These are phyloP conservation scores for Spondyliosoma cantharus DNA, from an alignment of 2,797 vertebrate species.

Conservation along the genomic window DNA sequence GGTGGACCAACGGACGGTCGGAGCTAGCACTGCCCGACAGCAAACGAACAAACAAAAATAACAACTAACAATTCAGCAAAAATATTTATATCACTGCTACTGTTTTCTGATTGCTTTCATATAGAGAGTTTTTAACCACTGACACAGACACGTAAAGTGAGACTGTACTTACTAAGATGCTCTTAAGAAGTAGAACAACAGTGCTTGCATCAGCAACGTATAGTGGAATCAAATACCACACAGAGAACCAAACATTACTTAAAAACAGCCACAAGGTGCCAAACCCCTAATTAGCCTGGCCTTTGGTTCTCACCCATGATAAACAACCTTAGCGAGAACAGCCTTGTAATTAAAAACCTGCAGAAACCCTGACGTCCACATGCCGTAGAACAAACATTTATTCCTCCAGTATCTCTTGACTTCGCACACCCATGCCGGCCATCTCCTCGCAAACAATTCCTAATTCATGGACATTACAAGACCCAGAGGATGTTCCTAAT, in stretches of 20 bases:
- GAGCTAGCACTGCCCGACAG: not conserved
- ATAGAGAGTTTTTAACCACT: not conserved
- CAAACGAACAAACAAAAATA: not conserved
- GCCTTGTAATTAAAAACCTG: constrained; percentile 67
- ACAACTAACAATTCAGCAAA: not conserved
- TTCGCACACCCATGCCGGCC: constrained; percentile 44
- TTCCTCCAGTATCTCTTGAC: constrained; percentile 35
- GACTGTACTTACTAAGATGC: not conserved
- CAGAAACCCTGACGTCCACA: constrained; percentile 36
- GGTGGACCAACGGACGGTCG: not conserved
- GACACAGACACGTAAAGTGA: not conserved
- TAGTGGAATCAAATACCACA: constrained; percentile 29
- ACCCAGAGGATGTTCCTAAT: constrained; percentile 77
- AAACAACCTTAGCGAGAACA: constrained; percentile 45
- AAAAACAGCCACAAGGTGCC: constrained; percentile 51
- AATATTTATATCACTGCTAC: not conserved
- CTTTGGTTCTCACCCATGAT: constrained; percentile 60
- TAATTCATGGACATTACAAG: constrained; percentile 72
- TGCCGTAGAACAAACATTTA: constrained; percentile 51
- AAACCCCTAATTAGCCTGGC: constrained; percentile 64
- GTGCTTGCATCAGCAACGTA: constrained; percentile 29
- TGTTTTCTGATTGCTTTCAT: not conserved
- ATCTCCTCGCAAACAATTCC: constrained; percentile 62
- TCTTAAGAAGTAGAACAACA: constrained; percentile 12
- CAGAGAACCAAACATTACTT: constrained; percentile 40